phyloP scores from a whole-genome alignment of 1,140 invertebrate genomes.

The Thrips palmi region DNA sequence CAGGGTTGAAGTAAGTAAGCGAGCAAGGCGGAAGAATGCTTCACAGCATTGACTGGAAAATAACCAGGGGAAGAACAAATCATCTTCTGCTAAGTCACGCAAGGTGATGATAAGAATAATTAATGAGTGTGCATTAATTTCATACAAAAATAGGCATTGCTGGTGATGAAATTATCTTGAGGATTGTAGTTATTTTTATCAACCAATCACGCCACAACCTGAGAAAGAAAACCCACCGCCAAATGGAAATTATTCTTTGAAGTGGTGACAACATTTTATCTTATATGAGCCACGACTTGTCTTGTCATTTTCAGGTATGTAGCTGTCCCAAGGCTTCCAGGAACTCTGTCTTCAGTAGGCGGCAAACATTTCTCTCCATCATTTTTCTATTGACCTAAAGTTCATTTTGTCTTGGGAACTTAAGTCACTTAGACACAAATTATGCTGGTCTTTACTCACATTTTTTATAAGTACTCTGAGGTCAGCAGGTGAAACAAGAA shows the following conservation, averaged over 20 bases:
- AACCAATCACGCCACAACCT: not conserved
- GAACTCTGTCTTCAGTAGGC: not conserved
- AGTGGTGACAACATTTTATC: not conserved
- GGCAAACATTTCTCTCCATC: not conserved
- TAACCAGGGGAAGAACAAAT: not conserved
- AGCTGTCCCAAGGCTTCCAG: slow-evolving; percentile 1
- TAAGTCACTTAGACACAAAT: not conserved
- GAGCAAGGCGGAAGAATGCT: not conserved
- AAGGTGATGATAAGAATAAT: not conserved
- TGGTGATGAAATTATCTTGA: not conserved
- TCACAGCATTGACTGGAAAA: not conserved
- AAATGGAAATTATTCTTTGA: not conserved
- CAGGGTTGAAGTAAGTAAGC: not conserved
- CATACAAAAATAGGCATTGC: not conserved
- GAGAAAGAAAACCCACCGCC: not conserved
- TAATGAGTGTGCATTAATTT: not conserved
- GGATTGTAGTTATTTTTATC: not conserved
- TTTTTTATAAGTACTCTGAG: slow-evolving; percentile 6
- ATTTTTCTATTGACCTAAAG: slow-evolving; percentile 5
- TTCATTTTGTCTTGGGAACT: slow-evolving; percentile 2
- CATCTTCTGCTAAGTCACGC: not conserved
- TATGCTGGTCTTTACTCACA: slow-evolving; percentile 5
- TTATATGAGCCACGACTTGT: not conserved
- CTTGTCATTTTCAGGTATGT: slow-evolving; percentile 1
- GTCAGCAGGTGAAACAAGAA: slow-evolving; percentile 4